These are phyloP conservation scores for Pterostichus niger DNA, from an alignment of 2,888 invertebrate species.

Conservation along the genomic window DNA sequence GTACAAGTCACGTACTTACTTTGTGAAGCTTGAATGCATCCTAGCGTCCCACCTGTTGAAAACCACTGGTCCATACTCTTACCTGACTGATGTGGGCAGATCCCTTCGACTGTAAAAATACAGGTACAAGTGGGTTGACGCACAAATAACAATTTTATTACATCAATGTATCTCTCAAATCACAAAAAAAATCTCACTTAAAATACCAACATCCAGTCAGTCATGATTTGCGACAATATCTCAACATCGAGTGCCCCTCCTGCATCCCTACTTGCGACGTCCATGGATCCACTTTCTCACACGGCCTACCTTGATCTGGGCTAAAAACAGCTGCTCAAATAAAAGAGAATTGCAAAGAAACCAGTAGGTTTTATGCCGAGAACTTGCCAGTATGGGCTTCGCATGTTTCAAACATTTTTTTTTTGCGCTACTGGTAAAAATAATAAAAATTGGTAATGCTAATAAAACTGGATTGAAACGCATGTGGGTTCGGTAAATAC, in stretches of 20 bases:
- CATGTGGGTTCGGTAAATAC: background rate
- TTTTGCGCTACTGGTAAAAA: background rate
- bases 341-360: conserved; percentile 19
- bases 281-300: conserved; percentile 28
- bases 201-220: conserved; percentile 15
- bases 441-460: conserved; percentile 2
- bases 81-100: conserved; percentile 27
- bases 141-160: conserved; percentile 46
- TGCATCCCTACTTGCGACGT: background rate
- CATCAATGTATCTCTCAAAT: conserved; percentile 4
- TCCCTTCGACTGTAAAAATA: conserved; percentile 31
- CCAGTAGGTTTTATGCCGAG: background rate
- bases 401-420: background rate
- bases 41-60: background rate
- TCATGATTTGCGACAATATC: conserved; percentile 3
- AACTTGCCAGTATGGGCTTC: background rate
- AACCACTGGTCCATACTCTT: conserved; percentile 2
- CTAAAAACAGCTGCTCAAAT: conserved; percentile 22
- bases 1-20: too few species aligned
- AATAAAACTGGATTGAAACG: conserved; percentile 4
- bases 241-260: conserved; percentile 3
- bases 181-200: conserved; percentile 23
- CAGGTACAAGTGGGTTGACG: conserved; percentile 21
- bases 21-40: too few species aligned
- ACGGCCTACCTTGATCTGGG: conserved; percentile 29